Evolutionary conservation across 2,113 vertebrate genomes (phyloP).

Genomic region (Procapra przewalskii): DNA sequence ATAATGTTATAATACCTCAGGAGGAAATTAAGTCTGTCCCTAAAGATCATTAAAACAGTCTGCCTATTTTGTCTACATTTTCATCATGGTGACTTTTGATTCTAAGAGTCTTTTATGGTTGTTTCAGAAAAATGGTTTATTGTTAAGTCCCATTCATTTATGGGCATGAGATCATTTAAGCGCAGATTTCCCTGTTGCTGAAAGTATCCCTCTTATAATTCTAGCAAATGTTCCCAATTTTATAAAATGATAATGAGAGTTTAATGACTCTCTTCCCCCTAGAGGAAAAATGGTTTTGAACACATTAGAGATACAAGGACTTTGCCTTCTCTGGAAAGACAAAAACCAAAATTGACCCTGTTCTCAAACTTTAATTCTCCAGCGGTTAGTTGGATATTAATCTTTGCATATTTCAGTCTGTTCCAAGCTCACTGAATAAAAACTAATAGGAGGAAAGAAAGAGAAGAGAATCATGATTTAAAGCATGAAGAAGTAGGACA

Average conservation of each 20-base stretch:
- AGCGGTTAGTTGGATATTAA: neutral
- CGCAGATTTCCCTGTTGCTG: neutral
- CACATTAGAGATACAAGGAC: neutral
- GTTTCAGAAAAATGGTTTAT: conserved; percentile 25
- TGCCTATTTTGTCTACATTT: neutral
- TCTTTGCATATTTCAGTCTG: neutral
- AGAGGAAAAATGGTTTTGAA: neutral
- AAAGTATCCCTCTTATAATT: neutral
- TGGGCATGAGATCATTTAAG: neutral
- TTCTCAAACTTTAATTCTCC: neutral
- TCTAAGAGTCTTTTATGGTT: neutral
- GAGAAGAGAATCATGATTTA: neutral
- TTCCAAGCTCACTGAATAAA: conserved; percentile 2
- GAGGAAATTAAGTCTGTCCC: conserved; percentile 7
- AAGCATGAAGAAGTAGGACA: neutral
- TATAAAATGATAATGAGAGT: conserved; percentile 22
- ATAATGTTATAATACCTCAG: conserved; percentile 31
- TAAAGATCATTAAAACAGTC: conserved; percentile 20
- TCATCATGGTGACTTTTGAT: conserved; percentile 16
- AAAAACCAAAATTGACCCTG: conserved; percentile 20
- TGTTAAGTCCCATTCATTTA: neutral
- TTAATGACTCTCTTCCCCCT: conserved; percentile 10
- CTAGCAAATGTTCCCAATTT: neutral
- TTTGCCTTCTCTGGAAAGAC: conserved; percentile 14
- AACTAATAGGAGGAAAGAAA: neutral